Base-by-base conservation (phyloP, 2,797 vertebrate species). In the Nothura maculosa region DNA sequence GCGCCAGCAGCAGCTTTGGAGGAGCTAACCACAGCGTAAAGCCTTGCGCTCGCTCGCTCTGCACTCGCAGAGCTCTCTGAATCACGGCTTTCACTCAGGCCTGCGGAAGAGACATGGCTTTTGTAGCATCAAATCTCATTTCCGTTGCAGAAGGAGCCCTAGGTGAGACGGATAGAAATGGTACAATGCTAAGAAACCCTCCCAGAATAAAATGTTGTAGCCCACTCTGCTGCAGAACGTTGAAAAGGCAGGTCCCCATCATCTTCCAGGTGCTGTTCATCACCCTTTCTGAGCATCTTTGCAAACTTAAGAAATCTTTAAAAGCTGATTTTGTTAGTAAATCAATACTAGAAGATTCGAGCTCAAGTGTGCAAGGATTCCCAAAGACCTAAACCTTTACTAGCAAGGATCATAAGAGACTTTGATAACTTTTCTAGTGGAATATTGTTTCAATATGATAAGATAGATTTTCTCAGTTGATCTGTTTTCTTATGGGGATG, bases 71-170 rank as follows among this genome's bases (percentile, higher is more conserved):
- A 88, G 87, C 67, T 75, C 81, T 36, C 34, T 57, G 90, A 94
- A 94, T 94, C 86, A 72, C 62, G 54, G 38, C 89, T 91, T 87
- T 90, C 50, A 70, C 79, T 89, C 67, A 22, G 86, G 27, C 83
- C 80, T 88, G 75, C 58, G 82, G 80, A 66, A n/a, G 27, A 81
- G 48, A n/a, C 90, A 64, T 22, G 76, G 84, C 64, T 81, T 85
- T 38, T 45, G 18, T 73, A 50, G 62, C 11, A 14, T 81, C 92
- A 8, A 5, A 36, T 69, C 90, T 62, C 83, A 63, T 88, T 94
- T 88, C 81, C 47, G 12, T 66, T 93, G 48, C 38, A 27, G 40
- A 76, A 94, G 54, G 22, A 75, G 9, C 18, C 48, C 61, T 0
- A 2, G 38, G 30, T 85, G 55, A 77, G 47, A 66, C 75, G 69